Evolutionary conservation across 2,797 vertebrate species (phyloP), one percentile per base, ranked within the genome.

Genomic region (Arnoldichthys spilopterus): DNA sequence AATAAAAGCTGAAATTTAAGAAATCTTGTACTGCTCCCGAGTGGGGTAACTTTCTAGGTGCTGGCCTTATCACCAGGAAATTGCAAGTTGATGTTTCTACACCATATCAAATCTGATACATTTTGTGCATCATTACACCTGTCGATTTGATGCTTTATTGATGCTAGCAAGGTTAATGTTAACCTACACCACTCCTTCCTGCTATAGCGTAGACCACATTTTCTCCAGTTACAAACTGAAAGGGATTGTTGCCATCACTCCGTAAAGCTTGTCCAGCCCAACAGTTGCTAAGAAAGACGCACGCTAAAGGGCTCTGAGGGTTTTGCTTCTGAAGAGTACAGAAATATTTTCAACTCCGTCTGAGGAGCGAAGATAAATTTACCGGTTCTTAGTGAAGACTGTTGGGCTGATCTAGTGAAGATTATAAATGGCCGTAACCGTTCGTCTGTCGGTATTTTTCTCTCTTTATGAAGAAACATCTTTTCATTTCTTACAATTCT

Each of bases 301-400:
- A n/a, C n/a, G n/a, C n/a, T n/a, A n/a, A n/a, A n/a, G n/a, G n/a
- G n/a, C n/a, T n/a, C n/a, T n/a, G n/a, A n/a, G n/a, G n/a, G n/a
- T 80, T 51, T 13, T 84, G 84, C 84, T 89, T 88, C 84, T 28
- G 43, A 47, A 68, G 43, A 47, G 15, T 7, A 16, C 16, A 13
- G 24, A 6, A 11, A 18, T 30, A 30, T 40, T 69, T 49, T 49
- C 66, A 30, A 26, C 26, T 51, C 26, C 9, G 45, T 16, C 13
- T 28, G 22, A 68, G 45, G 43, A 28, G n/a, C 6, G 26, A 69
- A 30, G 4, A 49, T 28, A 26, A 30, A 47, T 47, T 3, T 47
- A 13, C 20, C 1, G 64, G 28, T 34, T n/a, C 34, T 16, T 22
- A 8, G 37, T n/a, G 34, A 47, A 47, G 66, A 68, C 6, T 62